Percentiles rank a stretch among this genome's conserved stretches.
Evolutionary conservation across 2,797 vertebrate species (phyloP).

Genomic region (Trematomus bernacchii): DNA sequence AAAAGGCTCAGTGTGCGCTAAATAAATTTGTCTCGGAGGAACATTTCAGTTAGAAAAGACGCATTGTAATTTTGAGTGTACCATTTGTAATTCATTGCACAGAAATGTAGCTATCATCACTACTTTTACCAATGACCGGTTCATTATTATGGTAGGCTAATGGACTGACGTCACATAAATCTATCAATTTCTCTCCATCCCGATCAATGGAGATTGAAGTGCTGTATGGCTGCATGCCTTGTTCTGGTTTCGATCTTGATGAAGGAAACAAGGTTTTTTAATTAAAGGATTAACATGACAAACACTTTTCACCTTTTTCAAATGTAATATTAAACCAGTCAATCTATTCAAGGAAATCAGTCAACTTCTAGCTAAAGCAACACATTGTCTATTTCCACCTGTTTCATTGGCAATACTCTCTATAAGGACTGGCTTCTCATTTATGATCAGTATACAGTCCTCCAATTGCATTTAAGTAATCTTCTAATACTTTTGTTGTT

Average conservation of each 20-base stretch:
- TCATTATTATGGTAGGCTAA: neutral
- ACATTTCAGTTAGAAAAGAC: neutral
- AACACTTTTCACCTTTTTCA: neutral
- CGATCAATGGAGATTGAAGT: neutral
- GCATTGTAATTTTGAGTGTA: neutral
- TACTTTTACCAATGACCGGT: neutral
- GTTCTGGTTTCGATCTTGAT: neutral
- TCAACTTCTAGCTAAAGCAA: neutral
- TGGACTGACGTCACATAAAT: constrained; percentile 10
- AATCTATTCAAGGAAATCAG: neutral
- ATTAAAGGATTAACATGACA: neutral
- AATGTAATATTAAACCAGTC: neutral
- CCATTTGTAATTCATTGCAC: neutral
- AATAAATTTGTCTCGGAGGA: neutral
- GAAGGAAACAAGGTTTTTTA: neutral
- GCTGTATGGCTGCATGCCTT: neutral
- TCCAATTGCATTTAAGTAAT: neutral
- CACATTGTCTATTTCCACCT: neutral
- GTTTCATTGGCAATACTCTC: neutral
- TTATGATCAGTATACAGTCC: neutral
- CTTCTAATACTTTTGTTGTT: neutral
- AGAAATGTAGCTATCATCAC: neutral
- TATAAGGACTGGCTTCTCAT: neutral
- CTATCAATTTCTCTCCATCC: neutral
- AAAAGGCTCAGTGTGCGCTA: neutral